Evolutionary conservation across 30 jellyfish, hydroid and myxozoan genomes (phyloP).

Genomic region (Catostylus mosaicus): DNA sequence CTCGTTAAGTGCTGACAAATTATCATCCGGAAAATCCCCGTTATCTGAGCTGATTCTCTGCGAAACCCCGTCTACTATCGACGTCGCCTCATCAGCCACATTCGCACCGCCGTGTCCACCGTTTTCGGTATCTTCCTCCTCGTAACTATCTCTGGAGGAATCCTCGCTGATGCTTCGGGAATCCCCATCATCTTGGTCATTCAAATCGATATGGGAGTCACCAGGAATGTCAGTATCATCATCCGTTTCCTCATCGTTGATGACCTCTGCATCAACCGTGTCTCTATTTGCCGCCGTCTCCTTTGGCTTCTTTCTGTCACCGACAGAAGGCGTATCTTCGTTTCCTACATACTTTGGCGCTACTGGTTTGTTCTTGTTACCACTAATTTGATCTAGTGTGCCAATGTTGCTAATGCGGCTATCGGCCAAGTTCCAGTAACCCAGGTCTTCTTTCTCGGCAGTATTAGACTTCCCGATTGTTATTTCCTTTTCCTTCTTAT

Average conservation of each 20-base stretch:
- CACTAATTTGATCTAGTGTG: not conserved
- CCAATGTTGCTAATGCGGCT: slow-evolving; percentile 16
- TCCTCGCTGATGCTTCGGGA: slow-evolving; percentile 1
- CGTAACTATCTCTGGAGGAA: not conserved
- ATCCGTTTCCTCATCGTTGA: slow-evolving; percentile 18
- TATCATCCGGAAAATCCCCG: slow-evolving; percentile 7
- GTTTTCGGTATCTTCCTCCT: not conserved
- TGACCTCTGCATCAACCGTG: slow-evolving; percentile 59
- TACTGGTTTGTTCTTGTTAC: slow-evolving; percentile 11
- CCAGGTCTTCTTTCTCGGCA: slow-evolving; percentile 2
- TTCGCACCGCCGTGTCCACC: not conserved
- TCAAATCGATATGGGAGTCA: slow-evolving; percentile 5
- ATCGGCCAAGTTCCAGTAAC: slow-evolving; percentile 59
- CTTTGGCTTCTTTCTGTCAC: slow-evolving; percentile 14
- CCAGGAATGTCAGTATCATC: slow-evolving; percentile 11
- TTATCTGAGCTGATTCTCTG: slow-evolving; percentile 1
- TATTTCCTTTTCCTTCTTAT: slow-evolving; percentile 64
- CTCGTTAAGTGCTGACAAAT: slow-evolving; percentile 18
- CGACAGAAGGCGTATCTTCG: slow-evolving; percentile 54
- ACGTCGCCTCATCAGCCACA: slow-evolving; percentile 9
- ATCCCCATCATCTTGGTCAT: slow-evolving; percentile 4
- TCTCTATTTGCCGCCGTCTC: slow-evolving; percentile 32
- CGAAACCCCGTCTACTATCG: not conserved
- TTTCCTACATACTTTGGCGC: slow-evolving; percentile 50
- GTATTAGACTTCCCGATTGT: slow-evolving; percentile 35